Evolutionary conservation across 2,797 vertebrate genomes (phyloP).

Genomic region (Argya squamiceps): DNA sequence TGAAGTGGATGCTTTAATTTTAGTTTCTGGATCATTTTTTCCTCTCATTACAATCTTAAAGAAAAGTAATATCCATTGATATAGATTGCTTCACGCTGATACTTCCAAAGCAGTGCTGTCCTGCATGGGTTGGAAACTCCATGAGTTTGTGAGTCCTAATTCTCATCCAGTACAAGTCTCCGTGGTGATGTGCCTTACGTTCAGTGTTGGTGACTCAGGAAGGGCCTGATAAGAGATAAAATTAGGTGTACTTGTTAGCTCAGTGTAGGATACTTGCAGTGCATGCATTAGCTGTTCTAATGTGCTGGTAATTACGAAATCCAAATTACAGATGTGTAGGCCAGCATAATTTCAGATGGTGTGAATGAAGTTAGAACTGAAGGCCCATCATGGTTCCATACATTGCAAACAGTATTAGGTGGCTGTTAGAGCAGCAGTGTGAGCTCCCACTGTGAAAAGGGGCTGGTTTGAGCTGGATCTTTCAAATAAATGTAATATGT

Average conservation of each 20-base stretch:
- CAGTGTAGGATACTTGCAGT: background rate
- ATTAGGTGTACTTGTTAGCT: background rate
- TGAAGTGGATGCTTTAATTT: background rate
- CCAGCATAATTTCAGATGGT: background rate
- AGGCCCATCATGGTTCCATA: background rate
- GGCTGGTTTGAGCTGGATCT: background rate
- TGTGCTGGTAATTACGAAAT: background rate
- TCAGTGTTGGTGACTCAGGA: background rate
- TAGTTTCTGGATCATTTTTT: background rate
- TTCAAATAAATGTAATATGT: background rate
- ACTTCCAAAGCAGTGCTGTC: background rate
- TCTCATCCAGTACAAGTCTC: background rate
- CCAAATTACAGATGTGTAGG: background rate
- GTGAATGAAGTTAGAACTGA: background rate
- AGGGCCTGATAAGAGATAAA: background rate
- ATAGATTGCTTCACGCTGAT: background rate
- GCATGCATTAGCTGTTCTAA: background rate
- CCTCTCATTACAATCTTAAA: background rate
- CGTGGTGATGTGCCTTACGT: rapidly evolving
- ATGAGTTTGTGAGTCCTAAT: background rate
- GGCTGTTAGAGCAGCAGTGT: background rate
- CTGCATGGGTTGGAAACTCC: background rate
- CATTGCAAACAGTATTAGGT: background rate
- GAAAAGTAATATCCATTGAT: background rate
- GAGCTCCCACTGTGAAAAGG: background rate